Evolutionary conservation across 2,113 vertebrate species (phyloP), one percentile per base, ranked within the genome.

Genomic region (Burhinus oedicnemus): DNA sequence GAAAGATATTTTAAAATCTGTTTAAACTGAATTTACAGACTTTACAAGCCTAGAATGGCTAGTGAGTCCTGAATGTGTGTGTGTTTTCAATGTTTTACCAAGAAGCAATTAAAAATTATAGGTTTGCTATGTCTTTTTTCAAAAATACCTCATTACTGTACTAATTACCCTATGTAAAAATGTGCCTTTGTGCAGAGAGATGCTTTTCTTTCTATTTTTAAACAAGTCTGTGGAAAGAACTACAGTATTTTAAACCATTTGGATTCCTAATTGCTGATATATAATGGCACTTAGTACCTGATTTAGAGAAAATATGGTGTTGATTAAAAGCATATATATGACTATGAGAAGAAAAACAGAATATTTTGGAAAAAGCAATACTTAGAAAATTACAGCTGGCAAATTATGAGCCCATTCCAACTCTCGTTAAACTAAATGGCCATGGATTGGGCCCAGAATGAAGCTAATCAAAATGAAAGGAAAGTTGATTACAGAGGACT

Each of bases 391-490:
- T 95, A 49, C 66, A 89, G 26, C 70, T 83, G 58, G 47, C 17
- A 91, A 94, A 92, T 84, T 79, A 87, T 36, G 49, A 92, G 25
- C 36, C 62, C 0, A 2, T 79, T 95, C 36, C 54, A 87, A 27
- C 36, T 79, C 64, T 93, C 60, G 52, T 76, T 95, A 76, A 92
- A 69, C 8, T 93, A 84, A 93, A 91, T 54, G 40, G 5, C 21
- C 61, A 29, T 65, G 36, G 72, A 84, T 87, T 72, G 19, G 54
- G 36, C 34, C 25, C 54, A 83, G 58, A 84, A 87, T 55, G 25
- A 69, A 91, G 4, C 49, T 85, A 94, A 95, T 85, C 54, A 94
- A 93, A 95, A 95, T 82, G 58, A 93, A 94, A 91, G 10, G 45
- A 60, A 94, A 92, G 22, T 89, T 94, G 87, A 93, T 87, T 95